phyloP scores from a whole-genome alignment of 1,140 invertebrate genomes.

The Zaprionus africanus region DNA sequence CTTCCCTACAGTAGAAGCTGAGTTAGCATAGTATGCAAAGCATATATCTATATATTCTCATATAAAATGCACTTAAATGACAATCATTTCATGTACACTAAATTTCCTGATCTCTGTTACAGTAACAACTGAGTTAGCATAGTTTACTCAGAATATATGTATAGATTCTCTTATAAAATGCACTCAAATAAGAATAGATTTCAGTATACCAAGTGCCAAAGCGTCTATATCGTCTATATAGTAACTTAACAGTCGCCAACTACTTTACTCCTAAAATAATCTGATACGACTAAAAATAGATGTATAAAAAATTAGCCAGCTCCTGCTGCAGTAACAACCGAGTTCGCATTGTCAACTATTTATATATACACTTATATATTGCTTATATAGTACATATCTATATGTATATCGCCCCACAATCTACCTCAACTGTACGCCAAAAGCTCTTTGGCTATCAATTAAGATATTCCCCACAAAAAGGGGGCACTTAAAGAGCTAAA shows the following conservation, averaged over 20 bases:
- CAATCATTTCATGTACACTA: too few relatives aligned
- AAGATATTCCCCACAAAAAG: not conserved
- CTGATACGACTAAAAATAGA: not conserved
- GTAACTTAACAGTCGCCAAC: too few relatives aligned
- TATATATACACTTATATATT: not conserved
- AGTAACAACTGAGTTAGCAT: too few relatives aligned
- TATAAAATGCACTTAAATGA: too few relatives aligned
- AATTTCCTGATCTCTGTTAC: too few relatives aligned
- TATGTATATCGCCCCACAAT: too few relatives aligned
- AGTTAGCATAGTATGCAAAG: not conserved
- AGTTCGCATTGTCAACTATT: not conserved
- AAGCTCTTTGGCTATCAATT: not conserved
- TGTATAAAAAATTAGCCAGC: not conserved
- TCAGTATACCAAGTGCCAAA: not conserved
- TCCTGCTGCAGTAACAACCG: not conserved
- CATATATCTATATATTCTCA: too few relatives aligned
- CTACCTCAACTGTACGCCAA: too few relatives aligned
- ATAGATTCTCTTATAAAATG: not conserved
- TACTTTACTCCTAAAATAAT: not conserved
- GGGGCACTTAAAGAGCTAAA: constrained; percentile 18
- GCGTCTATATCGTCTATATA: too few relatives aligned
- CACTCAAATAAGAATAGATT: not conserved
- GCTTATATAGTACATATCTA: not conserved
- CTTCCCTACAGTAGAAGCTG: not conserved
- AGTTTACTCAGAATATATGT: not conserved